Percentiles rank a stretch among this genome's conserved stretches.
These are phyloP conservation scores for Saturnia japonica DNA, from an alignment of 2,888 invertebrate genomes.

Conservation along the genomic window DNA sequence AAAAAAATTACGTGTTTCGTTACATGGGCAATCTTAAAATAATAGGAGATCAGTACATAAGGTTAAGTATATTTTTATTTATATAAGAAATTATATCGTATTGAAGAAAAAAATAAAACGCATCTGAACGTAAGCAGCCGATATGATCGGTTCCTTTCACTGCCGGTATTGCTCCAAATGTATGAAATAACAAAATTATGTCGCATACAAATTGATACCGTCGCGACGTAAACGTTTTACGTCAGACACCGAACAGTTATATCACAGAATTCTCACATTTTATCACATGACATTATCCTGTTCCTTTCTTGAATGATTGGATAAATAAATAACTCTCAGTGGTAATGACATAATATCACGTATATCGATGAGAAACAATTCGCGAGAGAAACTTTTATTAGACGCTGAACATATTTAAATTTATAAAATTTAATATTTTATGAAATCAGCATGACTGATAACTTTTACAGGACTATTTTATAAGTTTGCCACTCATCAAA, in stretches of 20 bases:
- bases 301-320: not conserved
- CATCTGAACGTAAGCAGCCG: conserved; percentile 31
- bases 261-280: conserved; percentile 19
- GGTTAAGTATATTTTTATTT: not conserved
- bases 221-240: conserved; percentile 11
- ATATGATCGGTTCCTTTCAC: conserved; percentile 51
- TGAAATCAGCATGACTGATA: not conserved
- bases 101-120: not conserved
- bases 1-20: too few relatives aligned
- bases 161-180: conserved; percentile 52
- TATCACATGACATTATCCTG: conserved; percentile 3
- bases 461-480: too few relatives aligned
- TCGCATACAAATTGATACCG: conserved; percentile 28
- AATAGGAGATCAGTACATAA: not conserved
- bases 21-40: too few relatives aligned
- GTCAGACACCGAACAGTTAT: conserved; percentile 8
- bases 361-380: not conserved
- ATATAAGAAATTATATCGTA: not conserved
- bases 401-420: not conserved
- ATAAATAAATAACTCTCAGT: not conserved
- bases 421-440: not conserved
- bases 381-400: not conserved
- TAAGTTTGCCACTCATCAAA: not conserved
- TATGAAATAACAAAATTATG: conserved; percentile 43
- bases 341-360: not conserved